Evolutionary conservation across 2,113 vertebrate species (phyloP), one percentile per base, ranked within the genome.

Genomic region (Menidia beryllina): DNA sequence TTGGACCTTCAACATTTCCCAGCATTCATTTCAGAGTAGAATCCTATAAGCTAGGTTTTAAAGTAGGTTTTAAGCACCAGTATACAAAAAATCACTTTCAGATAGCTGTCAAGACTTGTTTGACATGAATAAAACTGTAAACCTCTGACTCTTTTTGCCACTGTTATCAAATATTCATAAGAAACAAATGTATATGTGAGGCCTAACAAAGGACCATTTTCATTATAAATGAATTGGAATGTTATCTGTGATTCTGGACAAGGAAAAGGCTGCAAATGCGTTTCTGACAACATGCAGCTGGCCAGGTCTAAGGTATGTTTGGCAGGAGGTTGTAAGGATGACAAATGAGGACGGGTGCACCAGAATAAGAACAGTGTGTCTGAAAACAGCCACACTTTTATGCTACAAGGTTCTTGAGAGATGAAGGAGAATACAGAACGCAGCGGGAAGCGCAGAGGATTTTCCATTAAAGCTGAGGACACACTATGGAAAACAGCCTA

Each of bases 291-390:
- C 62, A 47, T 78, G 69, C 80, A 79, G 82, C 60, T 2, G 20
- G 61, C 68, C 74, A 71, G 77, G 64, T 81, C 75, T 3, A n/a
- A 26, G 1, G 48, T 52, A 47, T 19, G 34, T 75, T 62, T 91
- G 86, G 81, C 84, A 89, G 83, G 57, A 79, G 73, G 71, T 73
- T 72, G 72, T 84, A 63, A 86, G 75, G 85, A 89, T 85, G 85
- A 87, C 80, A 83, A 87, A 90, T 67, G 85, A 88, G 81, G 82
- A 86, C 58, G 45, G 21, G 61, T 53, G 77, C 68, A 63, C 47
- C 82, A 68, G 76, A 82, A 87, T 67, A 63, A 73, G 74, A 87
- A 80, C 70, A 49, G 64, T 20, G 48, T 76, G 67, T 83, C 80
- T 81, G 69, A 39, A 72, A 75, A 80, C 67, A 56, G 77, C 45